phyloP scores from a whole-genome alignment of 2,797 vertebrate species.

The Telmatherina bonti region DNA sequence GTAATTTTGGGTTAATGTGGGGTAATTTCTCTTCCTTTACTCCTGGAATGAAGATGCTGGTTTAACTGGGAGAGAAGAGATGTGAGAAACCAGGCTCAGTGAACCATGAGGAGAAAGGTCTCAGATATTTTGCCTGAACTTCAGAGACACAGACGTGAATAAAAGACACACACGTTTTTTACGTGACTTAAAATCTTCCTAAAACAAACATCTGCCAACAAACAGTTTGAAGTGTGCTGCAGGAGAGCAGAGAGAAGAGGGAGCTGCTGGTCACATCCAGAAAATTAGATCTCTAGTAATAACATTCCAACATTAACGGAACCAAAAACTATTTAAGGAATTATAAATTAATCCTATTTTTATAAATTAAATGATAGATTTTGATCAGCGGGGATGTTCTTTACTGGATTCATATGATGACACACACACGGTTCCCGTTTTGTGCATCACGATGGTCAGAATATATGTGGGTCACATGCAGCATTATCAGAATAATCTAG shows the following conservation, averaged over 20 bases:
- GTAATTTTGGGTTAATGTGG: constrained; percentile 47
- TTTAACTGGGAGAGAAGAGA: constrained; percentile 20
- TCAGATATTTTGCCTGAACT: too few relatives aligned
- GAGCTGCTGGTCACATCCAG: too few relatives aligned
- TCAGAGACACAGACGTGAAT: too few relatives aligned
- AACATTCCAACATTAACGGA: not conserved
- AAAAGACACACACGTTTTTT: too few relatives aligned
- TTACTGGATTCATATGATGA: not conserved
- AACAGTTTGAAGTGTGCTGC: not conserved
- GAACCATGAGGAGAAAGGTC: not conserved
- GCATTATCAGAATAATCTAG: not conserved
- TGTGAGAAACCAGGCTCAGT: not conserved
- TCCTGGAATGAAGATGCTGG: constrained; percentile 29
- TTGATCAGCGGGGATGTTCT: not conserved
- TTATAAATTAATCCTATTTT: too few relatives aligned
- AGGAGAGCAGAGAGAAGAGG: not conserved
- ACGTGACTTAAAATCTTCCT: too few relatives aligned
- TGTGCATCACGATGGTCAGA: too few relatives aligned
- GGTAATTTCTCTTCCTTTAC: constrained; percentile 39
- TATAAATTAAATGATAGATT: not conserved
- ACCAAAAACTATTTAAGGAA: not conserved
- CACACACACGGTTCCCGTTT: too few relatives aligned
- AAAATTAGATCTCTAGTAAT: not conserved
- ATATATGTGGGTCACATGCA: not conserved
- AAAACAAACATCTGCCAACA: too few relatives aligned